A percentile compares a stretch with the other conserved stretches of the same genome.
Evolutionary conservation across 2,797 vertebrate species (phyloP).

Genomic region (Gymnothorax reevesii): DNA sequence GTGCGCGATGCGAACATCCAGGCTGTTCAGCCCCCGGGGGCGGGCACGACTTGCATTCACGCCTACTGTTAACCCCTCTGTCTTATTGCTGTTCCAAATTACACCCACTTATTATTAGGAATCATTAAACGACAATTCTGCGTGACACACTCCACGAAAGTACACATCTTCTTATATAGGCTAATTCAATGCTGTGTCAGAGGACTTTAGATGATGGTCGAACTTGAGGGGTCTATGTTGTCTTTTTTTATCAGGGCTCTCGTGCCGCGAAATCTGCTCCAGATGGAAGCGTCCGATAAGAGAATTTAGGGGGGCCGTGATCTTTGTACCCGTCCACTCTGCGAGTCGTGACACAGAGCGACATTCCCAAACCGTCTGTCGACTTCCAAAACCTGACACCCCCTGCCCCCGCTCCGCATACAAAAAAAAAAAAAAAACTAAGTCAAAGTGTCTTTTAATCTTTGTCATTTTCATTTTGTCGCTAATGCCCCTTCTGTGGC

Average conservation of each 20-base stretch:
- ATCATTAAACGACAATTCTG: background rate
- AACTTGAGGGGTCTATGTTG: conserved; percentile 49
- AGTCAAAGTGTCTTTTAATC: no score
- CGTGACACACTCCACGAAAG: background rate
- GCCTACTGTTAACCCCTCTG: conserved; percentile 48
- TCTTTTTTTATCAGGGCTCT: conserved; percentile 58
- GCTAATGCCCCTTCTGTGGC: background rate
- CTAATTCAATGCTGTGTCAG: conserved; percentile 57
- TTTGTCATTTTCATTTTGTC: no score
- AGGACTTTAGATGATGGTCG: background rate
- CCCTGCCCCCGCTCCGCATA: conserved; percentile 32
- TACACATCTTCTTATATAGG: background rate
- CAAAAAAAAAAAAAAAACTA: no score
- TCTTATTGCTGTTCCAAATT: conserved; percentile 21
- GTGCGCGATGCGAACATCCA: conserved; percentile 36
- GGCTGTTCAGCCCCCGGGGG: conserved; percentile 56
- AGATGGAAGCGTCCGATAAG: conserved; percentile 74
- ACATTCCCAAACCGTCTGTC: conserved; percentile 52
- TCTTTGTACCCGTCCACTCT: conserved; percentile 63
- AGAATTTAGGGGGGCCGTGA: conserved; percentile 50
- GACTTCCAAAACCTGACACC: conserved; percentile 40
- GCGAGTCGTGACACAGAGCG: conserved; percentile 73
- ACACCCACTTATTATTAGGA: background rate
- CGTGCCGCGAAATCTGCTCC: conserved; percentile 69
- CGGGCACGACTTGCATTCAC: conserved; percentile 53